Evolutionary conservation across 2,113 vertebrate species (phyloP), one percentile per base, ranked within the genome.

Genomic region (Sardina pilchardus): DNA sequence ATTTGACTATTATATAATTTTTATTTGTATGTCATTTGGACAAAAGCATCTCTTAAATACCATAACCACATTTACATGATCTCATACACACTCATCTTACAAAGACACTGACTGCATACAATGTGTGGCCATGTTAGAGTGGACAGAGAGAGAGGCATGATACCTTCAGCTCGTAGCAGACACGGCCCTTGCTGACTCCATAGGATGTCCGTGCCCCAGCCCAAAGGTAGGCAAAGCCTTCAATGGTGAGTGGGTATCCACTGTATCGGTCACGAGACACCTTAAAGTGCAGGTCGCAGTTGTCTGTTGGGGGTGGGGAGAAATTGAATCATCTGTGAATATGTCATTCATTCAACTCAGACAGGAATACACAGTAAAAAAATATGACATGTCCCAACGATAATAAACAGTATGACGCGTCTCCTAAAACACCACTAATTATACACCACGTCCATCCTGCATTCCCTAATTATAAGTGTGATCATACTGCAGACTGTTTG

Each of bases 111-210:
- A 45, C 0, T 81, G 80, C 2, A 78, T 2, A 30, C 1, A 14
- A 8, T 14, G 12, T 53, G 12, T 53, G 16, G 50, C 21, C 53
- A 59, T 59, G 2, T 16, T 21, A 14, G 7, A 34, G 21, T 36
- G 16, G 7, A 19, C 9, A n/a, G n/a, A 34, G 26, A 34, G 4
- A 75, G 19, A 59, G 43, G 1, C 50, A 42, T 42, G 39, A 42
- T 84, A 96, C 96, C 96, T 96, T 96, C 91, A 96, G 94, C 92
- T 97, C 96, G 1, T 94, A 96, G 90, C 95, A 96, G 44, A 96
- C 93, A 10, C 95, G 93, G 12, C 96, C 96, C 86, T 93, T 95
- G 82, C 88, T 91, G 24, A 94, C 95, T 0, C 96, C 96, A 1
- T 96, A 96, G 7, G 96, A 95, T 53, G 95, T 96, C 21, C 96